Evolutionary conservation across 2,888 invertebrate species (phyloP), one percentile per base, ranked within the genome.

Genomic region (Cerastis rubricosa): DNA sequence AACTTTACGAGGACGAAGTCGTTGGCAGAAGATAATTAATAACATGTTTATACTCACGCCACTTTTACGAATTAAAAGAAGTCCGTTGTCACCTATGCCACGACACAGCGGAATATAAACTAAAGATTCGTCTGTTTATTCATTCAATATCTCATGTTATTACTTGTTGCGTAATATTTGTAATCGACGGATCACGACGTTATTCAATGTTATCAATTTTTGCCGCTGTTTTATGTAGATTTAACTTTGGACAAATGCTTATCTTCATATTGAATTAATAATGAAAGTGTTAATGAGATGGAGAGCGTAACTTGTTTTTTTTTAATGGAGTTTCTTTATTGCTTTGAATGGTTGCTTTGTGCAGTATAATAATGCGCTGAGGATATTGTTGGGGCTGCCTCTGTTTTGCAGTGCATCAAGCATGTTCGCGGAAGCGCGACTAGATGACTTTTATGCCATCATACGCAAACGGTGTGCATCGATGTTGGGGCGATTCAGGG

Each of bases 181-280:
- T 74, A 76, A 80, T 79, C 75, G 69, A 70, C 49, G 51, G 79
- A 84, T 79, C 76, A 86, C 63, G 57, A 78, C 78, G 81, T 80
- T 86, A 81, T 85, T 85, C 64, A 45, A 79, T 83, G 86, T 79
- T 87, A 86, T 87, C 87, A 81, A 75, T 63, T 76, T 84, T 76
- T 35, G 35, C 61, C 35, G 14, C 49, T 82, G 57, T 80, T 68
- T 45, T 47, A 49, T 17, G 67, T 64, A 45, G 22, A 22, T 63
- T 35, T 25, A 19, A 29, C 45, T 69, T 68, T 29, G 45, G 40
- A 49, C 45, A 40, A 71, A 51, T 35, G 29, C n/a, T 47, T 63
- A 54, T 47, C n/a, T 54, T 4, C 14, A 1, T 40, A 79, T 11
- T 29, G 45, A 61, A 66, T 57, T 67, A 54, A 57, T 51, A 49